phyloP scores from a whole-genome alignment of 2,113 vertebrate genomes.

The Noctilio leporinus region DNA sequence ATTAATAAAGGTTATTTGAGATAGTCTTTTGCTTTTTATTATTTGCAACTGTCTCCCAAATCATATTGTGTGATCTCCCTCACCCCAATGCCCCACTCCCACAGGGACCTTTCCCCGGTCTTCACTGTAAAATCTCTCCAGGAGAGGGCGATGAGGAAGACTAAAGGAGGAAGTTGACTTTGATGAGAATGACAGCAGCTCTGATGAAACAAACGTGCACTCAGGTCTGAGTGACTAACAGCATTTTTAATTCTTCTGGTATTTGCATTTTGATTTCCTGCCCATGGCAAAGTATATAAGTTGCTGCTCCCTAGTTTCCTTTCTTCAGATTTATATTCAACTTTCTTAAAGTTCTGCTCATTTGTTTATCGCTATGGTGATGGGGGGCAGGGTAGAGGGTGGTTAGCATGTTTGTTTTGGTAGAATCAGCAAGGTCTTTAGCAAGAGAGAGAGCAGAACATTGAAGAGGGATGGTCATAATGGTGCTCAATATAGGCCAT shows the following conservation, averaged over 20 bases:
- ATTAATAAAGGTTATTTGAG: not conserved
- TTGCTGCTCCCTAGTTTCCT: not conserved
- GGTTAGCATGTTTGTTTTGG: not conserved
- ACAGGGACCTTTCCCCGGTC: not conserved
- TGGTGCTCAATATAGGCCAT: not conserved
- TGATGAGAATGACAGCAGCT: not conserved
- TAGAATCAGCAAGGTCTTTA: not conserved
- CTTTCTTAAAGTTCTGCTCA: not conserved
- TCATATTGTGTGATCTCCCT: not conserved
- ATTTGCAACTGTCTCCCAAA: not conserved
- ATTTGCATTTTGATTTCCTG: constrained; percentile 32
- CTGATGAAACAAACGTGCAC: not conserved
- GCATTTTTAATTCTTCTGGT: constrained; percentile 8
- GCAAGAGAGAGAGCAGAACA: not conserved
- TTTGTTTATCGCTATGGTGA: not conserved
- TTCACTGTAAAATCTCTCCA: not conserved
- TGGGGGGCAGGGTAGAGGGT: not conserved
- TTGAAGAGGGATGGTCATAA: not conserved
- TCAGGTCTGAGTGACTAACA: not conserved
- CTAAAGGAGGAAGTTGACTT: not conserved
- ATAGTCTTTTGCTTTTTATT: not conserved
- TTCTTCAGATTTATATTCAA: not conserved
- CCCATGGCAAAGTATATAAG: not conserved
- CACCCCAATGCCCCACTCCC: not conserved
- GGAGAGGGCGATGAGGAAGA: not conserved